Conservation (phyloP, 2,113 vertebrate genomes). For the Tonatia bakeri region DNA sequence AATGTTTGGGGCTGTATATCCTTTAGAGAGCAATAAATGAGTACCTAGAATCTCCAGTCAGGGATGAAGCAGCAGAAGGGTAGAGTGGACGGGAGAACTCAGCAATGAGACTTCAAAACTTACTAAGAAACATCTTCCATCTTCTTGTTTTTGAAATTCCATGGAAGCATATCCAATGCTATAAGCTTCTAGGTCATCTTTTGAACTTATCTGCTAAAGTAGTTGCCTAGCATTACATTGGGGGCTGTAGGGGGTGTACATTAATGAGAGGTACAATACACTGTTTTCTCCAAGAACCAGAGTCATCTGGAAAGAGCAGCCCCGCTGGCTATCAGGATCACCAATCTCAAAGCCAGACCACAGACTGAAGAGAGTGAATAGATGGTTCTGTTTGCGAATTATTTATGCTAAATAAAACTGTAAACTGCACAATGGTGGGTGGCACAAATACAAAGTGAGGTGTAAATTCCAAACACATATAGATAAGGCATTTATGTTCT, state of each 20-base stretch:
- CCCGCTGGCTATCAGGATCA: background rate
- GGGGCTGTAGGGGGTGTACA: background rate
- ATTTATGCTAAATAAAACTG: background rate
- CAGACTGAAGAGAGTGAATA: background rate
- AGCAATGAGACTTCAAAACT: background rate
- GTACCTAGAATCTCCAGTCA: background rate
- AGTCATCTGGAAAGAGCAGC: background rate
- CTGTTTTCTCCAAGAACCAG: background rate
- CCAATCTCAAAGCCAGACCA: background rate
- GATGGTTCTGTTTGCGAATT: background rate
- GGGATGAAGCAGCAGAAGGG: background rate
- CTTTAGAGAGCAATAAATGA: slow-evolving; percentile 15
- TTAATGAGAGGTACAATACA: background rate
- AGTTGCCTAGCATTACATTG: background rate
- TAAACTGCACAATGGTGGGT: background rate
- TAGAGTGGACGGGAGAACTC: background rate
- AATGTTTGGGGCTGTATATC: background rate
- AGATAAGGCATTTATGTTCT: background rate
- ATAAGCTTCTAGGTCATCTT: background rate
- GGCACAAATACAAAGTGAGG: background rate
- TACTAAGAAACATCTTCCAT: background rate
- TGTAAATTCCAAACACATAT: background rate
- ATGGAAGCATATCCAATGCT: background rate
- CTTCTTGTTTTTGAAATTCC: slow-evolving; percentile 28
- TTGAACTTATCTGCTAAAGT: background rate